Percentiles rank a stretch among this genome's conserved stretches.
Conservation (phyloP, 2,888 invertebrate genomes). For the Dryococelus australis region DNA sequence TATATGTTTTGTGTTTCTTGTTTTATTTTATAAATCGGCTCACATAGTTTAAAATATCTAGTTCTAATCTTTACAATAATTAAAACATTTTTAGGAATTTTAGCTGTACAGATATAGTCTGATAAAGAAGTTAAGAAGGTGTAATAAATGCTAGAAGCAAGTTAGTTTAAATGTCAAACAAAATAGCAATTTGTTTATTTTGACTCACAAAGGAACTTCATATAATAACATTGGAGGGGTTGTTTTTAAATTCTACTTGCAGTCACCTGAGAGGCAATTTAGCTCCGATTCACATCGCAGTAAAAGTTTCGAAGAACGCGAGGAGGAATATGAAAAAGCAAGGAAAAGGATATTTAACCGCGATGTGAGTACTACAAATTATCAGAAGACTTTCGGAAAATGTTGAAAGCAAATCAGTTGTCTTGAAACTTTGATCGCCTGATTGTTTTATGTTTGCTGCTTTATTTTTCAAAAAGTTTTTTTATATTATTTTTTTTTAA, state of each 20-base stretch:
- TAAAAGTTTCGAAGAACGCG: conserved; percentile 91
- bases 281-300: conserved; percentile 73
- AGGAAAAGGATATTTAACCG: conserved; percentile 85
- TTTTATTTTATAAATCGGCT: background rate
- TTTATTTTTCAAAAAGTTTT: background rate
- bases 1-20: background rate
- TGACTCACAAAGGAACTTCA: background rate
- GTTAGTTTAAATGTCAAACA: background rate
- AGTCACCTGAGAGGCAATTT: conserved; percentile 68
- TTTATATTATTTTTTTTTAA: background rate
- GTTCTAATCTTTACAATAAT: background rate
- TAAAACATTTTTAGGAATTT: background rate
- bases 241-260: conserved; percentile 42
- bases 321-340: conserved; percentile 87
- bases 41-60: background rate
- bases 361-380: conserved; percentile 54
- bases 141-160: too few species aligned
- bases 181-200: background rate
- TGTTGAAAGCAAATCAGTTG: background rate
- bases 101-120: background rate
- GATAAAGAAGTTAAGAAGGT: background rate
- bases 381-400: conserved; percentile 3
- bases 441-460: conserved; percentile 26
- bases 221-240: conserved; percentile 12
- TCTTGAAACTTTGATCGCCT: background rate